Percentiles rank a stretch among this genome's conserved stretches.
Conservation (phyloP, 2,797 vertebrate species). For the Tenualosa thibaudeaui region DNA sequence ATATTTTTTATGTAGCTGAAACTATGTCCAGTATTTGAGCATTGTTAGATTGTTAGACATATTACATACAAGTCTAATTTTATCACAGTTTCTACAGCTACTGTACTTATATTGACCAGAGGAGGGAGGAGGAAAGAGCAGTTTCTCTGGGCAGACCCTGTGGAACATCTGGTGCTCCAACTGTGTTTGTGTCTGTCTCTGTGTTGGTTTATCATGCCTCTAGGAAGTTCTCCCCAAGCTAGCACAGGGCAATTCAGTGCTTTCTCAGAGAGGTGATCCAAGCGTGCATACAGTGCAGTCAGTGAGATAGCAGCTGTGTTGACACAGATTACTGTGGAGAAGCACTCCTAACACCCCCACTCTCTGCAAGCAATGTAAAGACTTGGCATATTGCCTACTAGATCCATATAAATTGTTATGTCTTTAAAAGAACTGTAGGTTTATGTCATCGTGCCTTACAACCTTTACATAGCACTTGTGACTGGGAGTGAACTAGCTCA, state of each 20-base stretch:
- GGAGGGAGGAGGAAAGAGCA: background rate
- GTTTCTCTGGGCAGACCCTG: background rate
- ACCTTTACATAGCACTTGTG: background rate
- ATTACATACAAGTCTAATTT: background rate
- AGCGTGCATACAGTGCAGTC: conserved; percentile 12
- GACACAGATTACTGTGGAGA: conserved; percentile 28
- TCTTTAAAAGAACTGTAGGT: conserved; percentile 4
- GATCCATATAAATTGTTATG: conserved; percentile 22
- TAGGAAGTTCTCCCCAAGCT: conserved; percentile 19
- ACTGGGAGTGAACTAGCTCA: background rate
- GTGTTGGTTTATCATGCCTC: conserved; percentile 29
- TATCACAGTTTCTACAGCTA: background rate
- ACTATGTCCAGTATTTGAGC: background rate
- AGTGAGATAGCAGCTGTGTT: conserved; percentile 46
- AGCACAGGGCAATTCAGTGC: conserved; percentile 19
- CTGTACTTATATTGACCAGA: background rate
- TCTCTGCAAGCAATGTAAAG: background rate
- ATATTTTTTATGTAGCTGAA: background rate
- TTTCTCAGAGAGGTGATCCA: conserved; percentile 24
- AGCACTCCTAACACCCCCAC: conserved; percentile 9
- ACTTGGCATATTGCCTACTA: conserved; percentile 1
- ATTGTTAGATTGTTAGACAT: background rate
- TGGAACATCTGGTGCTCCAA: conserved; percentile 35
- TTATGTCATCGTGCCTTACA: background rate
- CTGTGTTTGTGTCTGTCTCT: conserved; percentile 43